These are phyloP conservation scores for Helicoverpa assulta DNA, from an alignment of 2,888 invertebrate species.

Conservation along the genomic window DNA sequence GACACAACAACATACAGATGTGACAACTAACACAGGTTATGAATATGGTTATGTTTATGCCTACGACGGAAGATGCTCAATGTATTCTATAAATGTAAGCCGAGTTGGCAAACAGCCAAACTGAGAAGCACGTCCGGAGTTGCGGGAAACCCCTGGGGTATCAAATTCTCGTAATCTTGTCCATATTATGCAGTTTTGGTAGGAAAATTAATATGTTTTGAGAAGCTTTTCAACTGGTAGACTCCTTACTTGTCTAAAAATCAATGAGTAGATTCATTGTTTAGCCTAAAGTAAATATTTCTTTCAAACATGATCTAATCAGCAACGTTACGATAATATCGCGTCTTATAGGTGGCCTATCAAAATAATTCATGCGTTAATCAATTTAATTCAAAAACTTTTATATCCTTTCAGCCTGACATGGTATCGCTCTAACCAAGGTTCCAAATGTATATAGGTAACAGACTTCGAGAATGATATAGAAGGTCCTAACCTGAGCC, in stretches of 20 bases:
- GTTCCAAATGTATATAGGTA: neutral
- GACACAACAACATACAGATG: slow-evolving; percentile 25
- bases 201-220: no score
- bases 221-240: no score
- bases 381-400: no score
- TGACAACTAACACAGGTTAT: slow-evolving; percentile 40
- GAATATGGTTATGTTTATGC: slow-evolving; percentile 44
- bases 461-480: neutral
- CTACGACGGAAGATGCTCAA: slow-evolving; percentile 39
- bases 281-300: no score
- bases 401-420: no score
- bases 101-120: slow-evolving; percentile 69
- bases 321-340: no score
- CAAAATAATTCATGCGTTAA: no score
- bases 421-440: neutral
- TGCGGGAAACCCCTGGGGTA: slow-evolving; percentile 68
- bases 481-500: slow-evolving; percentile 7
- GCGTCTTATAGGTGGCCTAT: no score
- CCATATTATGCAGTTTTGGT: neutral
- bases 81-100: slow-evolving; percentile 61
- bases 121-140: slow-evolving; percentile 55
- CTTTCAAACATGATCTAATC: no score
- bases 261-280: no score
- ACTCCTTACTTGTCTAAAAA: no score
- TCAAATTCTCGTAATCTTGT: slow-evolving; percentile 23